Conservation (phyloP, 2,888 invertebrate species). For the Cynaeus angustus region DNA sequence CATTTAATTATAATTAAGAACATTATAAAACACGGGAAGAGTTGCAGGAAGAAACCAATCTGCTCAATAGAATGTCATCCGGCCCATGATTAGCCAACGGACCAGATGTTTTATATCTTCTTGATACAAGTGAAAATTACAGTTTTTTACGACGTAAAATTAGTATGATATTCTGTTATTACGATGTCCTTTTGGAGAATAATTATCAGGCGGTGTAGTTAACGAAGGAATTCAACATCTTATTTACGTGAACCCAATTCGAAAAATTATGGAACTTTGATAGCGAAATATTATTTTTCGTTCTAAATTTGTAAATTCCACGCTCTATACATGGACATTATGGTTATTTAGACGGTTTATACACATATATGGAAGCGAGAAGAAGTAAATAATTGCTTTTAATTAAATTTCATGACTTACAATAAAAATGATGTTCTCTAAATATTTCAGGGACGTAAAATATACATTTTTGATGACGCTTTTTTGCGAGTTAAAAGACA, state of each 20-base stretch:
- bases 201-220: conserved; percentile 10
- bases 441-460: no score
- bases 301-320: no score
- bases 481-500: no score
- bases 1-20: conserved; percentile 52
- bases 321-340: no score
- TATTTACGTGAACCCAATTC: conserved; percentile 5
- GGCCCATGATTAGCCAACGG: conserved; percentile 63
- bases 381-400: no score
- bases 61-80: conserved; percentile 67
- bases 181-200: conserved; percentile 18
- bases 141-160: conserved; percentile 12
- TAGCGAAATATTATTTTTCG: background rate
- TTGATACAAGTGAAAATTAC: conserved; percentile 40
- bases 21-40: conserved; percentile 52
- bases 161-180: conserved; percentile 13
- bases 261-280: background rate
- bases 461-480: no score
- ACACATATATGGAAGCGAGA: no score
- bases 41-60: conserved; percentile 68
- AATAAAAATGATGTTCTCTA: no score
- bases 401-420: no score
- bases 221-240: conserved; percentile 9
- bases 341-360: no score
- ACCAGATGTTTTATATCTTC: conserved; percentile 60